phyloP scores from a whole-genome alignment of 2,888 invertebrate species.

The Nomada ferruginata region DNA sequence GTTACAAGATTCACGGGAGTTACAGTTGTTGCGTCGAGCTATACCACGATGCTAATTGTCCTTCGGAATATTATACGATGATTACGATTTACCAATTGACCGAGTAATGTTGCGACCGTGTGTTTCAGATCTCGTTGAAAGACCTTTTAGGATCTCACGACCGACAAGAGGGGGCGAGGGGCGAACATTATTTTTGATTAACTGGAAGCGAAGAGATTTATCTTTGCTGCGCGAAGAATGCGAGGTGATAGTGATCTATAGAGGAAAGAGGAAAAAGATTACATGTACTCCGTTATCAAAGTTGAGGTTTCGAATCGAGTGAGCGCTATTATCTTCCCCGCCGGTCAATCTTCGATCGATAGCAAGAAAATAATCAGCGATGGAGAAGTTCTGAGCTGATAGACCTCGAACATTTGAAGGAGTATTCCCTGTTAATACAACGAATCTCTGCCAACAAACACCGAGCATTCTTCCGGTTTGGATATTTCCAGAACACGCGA shows the following conservation, averaged over 20 bases:
- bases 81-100: not conserved
- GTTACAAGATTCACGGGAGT: too few relatives aligned
- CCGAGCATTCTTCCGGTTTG: not conserved
- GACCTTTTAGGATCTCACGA: not conserved
- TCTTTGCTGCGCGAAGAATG: not conserved
- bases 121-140: constrained; percentile 8
- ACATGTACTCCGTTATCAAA: constrained; percentile 26
- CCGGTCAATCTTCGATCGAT: constrained; percentile 38
- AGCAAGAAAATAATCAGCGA: constrained; percentile 47
- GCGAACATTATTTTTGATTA: not conserved
- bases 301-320: not conserved
- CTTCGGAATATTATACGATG: too few relatives aligned
- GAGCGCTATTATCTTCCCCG: constrained; percentile 38
- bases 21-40: not conserved
- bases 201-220: too few relatives aligned
- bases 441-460: constrained; percentile 1
- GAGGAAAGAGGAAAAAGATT: not conserved
- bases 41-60: not conserved
- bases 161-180: not conserved
- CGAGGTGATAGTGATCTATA: not conserved
- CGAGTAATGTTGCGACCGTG: not conserved
- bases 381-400: not conserved
- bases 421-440: constrained; percentile 13
- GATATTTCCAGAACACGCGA: not conserved
- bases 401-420: constrained; percentile 8